Percentiles rank a stretch among this genome's conserved stretches.
Conservation (phyloP, 2,113 vertebrate genomes). For the Tachysurus vachellii region DNA sequence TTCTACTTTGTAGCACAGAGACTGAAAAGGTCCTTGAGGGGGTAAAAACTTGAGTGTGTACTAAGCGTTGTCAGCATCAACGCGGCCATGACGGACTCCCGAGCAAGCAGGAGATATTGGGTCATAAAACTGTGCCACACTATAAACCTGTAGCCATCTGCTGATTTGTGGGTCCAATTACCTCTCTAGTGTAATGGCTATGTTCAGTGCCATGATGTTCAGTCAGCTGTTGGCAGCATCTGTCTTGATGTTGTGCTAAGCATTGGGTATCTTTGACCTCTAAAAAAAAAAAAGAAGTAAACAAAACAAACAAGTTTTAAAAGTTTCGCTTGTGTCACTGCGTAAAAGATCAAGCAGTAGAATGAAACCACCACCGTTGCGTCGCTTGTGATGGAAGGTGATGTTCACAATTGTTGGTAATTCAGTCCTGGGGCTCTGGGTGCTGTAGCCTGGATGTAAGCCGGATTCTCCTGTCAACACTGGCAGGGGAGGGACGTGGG, state of each 20-base stretch:
- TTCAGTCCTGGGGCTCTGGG: not conserved
- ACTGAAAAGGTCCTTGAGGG: slow-evolving; percentile 28
- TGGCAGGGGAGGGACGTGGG: slow-evolving; percentile 35
- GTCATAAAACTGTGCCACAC: slow-evolving; percentile 64
- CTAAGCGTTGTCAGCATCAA: slow-evolving; percentile 49
- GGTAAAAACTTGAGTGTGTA: not conserved
- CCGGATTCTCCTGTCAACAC: slow-evolving; percentile 56
- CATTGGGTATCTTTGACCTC: slow-evolving; percentile 16
- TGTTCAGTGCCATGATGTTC: slow-evolving; percentile 69
- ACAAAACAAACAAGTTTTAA: not conserved
- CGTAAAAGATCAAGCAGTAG: not conserved
- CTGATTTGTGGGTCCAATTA: slow-evolving; percentile 78
- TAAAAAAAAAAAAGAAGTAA: not conserved
- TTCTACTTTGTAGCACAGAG: slow-evolving; percentile 9
- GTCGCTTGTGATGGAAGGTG: not conserved
- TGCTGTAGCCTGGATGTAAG: slow-evolving; percentile 33
- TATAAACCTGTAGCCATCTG: slow-evolving; percentile 67
- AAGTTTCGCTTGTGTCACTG: not conserved
- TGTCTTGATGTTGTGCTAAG: slow-evolving; percentile 52
- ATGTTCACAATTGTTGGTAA: slow-evolving; percentile 17
- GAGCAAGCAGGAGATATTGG: slow-evolving; percentile 60
- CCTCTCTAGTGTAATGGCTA: slow-evolving; percentile 65
- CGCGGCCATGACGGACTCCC: slow-evolving; percentile 59
- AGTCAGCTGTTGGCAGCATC: slow-evolving; percentile 62
- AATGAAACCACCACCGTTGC: not conserved